A percentile compares a stretch with the other conserved stretches of the same genome.
phyloP scores from a whole-genome alignment of 1,140 invertebrate species.

The Psix sp. region DNA sequence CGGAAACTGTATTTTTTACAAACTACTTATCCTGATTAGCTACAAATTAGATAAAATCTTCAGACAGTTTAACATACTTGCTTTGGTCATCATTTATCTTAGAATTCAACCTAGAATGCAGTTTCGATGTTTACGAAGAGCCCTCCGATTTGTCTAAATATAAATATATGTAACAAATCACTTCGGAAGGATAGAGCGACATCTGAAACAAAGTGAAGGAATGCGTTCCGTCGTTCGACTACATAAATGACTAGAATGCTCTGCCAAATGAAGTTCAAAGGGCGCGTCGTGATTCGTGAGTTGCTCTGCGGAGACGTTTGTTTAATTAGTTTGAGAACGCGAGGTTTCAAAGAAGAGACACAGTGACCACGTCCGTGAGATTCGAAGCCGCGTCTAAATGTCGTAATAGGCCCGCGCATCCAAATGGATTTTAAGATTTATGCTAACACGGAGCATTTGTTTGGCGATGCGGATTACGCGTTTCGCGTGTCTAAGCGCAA shows the following conservation, averaged over 20 bases:
- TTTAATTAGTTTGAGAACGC: conserved; percentile 73
- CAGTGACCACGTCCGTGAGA: conserved; percentile 52
- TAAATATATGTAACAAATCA: conserved; percentile 47
- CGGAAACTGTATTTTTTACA: no score
- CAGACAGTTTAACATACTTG: conserved; percentile 22
- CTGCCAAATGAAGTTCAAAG: conserved; percentile 69
- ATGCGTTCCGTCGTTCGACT: conserved; percentile 48
- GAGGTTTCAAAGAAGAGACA: conserved; percentile 56
- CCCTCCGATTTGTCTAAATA: conserved; percentile 44
- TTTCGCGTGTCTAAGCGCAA: conserved; percentile 60
- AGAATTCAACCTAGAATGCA: no score
- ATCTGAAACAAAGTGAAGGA: conserved; percentile 46
- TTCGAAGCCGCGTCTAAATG: conserved; percentile 60
- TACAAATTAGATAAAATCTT: conserved; percentile 21
- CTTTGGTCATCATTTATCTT: conserved; percentile 17
- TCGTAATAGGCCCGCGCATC: conserved; percentile 74
- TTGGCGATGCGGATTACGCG: conserved; percentile 64
- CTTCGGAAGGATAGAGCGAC: conserved; percentile 33
- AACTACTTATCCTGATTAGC: neutral
- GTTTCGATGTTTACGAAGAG: conserved; percentile 13
- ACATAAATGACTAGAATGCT: conserved; percentile 55
- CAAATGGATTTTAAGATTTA: conserved; percentile 78
- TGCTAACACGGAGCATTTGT: conserved; percentile 76
- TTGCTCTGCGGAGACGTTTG: conserved; percentile 66
- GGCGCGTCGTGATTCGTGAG: conserved; percentile 60